Conservation (phyloP, 2,113 vertebrate genomes). For the Entelurus aequoreus region DNA sequence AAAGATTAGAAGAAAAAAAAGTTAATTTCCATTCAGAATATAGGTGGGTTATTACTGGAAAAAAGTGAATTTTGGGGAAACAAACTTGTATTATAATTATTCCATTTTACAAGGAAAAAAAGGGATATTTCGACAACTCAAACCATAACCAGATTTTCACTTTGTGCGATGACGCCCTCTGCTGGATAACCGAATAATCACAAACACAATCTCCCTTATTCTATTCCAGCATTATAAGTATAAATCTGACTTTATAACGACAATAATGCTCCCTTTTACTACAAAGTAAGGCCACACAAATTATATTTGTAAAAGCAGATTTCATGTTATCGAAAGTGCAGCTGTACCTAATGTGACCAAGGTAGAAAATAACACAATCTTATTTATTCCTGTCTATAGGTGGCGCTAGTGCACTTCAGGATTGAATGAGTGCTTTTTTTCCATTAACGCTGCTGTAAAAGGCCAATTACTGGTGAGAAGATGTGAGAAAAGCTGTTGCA, state of each 20-base stretch:
- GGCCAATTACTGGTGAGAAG: not conserved
- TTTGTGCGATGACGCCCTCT: conserved; percentile 31
- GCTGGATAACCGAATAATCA: conserved; percentile 18
- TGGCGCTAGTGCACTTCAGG: conserved; percentile 51
- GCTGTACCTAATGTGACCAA: not conserved
- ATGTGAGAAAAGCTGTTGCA: not conserved
- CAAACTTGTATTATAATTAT: no score
- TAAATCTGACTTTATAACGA: no score
- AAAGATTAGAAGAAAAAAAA: no score
- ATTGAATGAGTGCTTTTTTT: not conserved
- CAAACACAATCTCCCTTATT: not conserved
- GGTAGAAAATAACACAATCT: not conserved
- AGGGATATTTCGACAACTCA: no score
- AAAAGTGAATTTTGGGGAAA: no score
- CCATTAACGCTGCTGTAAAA: not conserved
- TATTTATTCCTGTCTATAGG: conserved; percentile 32
- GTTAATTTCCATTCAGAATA: no score
- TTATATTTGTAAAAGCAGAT: not conserved
- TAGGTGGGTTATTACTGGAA: no score
- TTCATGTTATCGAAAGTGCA: no score
- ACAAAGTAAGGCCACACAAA: no score
- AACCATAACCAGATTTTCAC: not conserved
- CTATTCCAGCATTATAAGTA: no score
- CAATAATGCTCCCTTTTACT: no score
- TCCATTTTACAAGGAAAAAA: no score